Conservation (phyloP, 1,140 invertebrate species). For the Hylaeus volcanicus region DNA sequence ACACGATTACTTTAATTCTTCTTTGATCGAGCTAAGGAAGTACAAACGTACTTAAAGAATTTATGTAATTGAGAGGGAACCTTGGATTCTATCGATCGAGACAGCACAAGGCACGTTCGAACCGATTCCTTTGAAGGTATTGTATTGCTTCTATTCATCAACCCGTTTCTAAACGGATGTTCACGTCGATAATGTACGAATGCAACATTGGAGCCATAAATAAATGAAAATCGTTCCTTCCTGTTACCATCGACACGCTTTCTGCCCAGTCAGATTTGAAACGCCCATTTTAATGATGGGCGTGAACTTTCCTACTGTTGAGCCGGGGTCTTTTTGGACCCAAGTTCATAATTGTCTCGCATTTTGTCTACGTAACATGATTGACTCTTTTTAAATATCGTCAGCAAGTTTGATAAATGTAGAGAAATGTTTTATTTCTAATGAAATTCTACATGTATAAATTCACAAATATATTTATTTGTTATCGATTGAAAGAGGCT, state of each 20-base stretch:
- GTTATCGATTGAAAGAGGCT: too few species aligned
- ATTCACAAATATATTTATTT: too few species aligned
- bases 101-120: conserved; percentile 3
- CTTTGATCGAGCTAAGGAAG: background rate
- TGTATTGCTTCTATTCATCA: conserved; percentile 37
- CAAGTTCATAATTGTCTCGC: too few species aligned
- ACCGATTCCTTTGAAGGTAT: conserved; percentile 24
- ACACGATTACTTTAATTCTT: background rate
- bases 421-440: too few species aligned
- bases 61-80: background rate
- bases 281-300: too few species aligned
- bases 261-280: background rate
- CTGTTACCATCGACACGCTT: background rate
- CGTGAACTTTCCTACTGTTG: too few species aligned
- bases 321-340: too few species aligned
- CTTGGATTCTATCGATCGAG: conserved; percentile 29
- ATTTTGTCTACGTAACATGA: too few species aligned
- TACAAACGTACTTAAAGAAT: background rate
- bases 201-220: background rate
- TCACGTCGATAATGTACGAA: conserved; percentile 32
- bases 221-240: too few species aligned
- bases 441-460: too few species aligned
- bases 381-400: too few species aligned
- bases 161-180: conserved; percentile 54
- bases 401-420: too few species aligned